Base-by-base conservation (phyloP, 2,113 vertebrate genomes). In the Ictalurus punctatus region DNA sequence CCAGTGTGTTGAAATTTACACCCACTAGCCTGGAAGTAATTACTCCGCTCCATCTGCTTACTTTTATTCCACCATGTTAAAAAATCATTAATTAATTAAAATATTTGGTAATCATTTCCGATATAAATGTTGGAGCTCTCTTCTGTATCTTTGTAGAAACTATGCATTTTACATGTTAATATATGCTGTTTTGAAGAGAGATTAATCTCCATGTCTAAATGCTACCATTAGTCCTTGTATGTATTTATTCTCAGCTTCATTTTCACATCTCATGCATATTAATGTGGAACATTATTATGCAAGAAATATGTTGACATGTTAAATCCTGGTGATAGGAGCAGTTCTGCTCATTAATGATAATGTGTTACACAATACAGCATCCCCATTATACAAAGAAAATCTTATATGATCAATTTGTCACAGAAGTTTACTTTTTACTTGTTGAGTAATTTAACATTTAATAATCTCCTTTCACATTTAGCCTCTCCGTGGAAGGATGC, bases 401-500 rank as follows among this genome's bases (percentile, higher is more conserved):
- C 21, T 56, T 56, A 9, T 13, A 19, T 30, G 14, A 7, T 6
- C 9, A 12, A 59, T 34, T 58, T 82, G 19, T 82, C 17, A 82
- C 30, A 34, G 9, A 61, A 19, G 27, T 23, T 48, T 7, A 23
- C 54, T 87, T n/a, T 52, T 52, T 13, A 37, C 6, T 27, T 56
- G 6, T 58, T 40, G 16, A 40, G 30, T 12, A 25, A 59, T 23
- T 61, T 37, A 9, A 1, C 27, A 54, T 81, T 27, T 71, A 40
- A 81, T 30, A 10, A 40, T 83, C 34, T 74, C 4, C 19, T 86
- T 82, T 71, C 84, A 17, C 27, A 23, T 89, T 16, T 88, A 99
- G 98, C 98, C 79, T 99, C 98, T 74, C 98, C 98, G 0, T 99
- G 98, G 98, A 98, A 98, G 92, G 97, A 99, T 93, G 97, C 98